phyloP scores from a whole-genome alignment of 2,888 invertebrate genomes.

The Drepanosiphum platanoidis region DNA sequence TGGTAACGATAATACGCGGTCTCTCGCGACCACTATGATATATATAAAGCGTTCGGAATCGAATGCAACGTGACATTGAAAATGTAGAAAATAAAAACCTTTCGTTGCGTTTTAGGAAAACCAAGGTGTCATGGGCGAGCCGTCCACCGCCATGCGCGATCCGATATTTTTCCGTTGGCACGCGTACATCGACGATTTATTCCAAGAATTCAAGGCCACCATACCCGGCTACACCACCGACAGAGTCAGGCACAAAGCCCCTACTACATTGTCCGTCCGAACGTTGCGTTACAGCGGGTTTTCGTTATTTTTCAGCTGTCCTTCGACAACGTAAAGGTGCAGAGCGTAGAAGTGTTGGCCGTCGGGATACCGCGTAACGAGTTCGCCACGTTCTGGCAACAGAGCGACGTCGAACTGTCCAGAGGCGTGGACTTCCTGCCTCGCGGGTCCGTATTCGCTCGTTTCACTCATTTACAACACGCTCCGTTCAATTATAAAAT shows the following conservation, averaged over 20 bases:
- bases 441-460: conserved; percentile 77
- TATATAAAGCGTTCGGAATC: too few relatives aligned
- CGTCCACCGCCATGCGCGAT: conserved; percentile 87
- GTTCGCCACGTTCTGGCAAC: conserved; percentile 81
- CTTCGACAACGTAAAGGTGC: conserved; percentile 74
- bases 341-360: conserved; percentile 71
- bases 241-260: too few relatives aligned
- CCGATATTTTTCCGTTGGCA: conserved; percentile 90
- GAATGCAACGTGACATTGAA: background rate
- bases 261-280: too few relatives aligned
- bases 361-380: conserved; percentile 71
- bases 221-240: conserved; percentile 76
- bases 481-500: conserved; percentile 74
- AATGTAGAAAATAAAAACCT: too few relatives aligned
- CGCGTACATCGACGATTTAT: conserved; percentile 80
- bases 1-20: conserved; percentile 73
- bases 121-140: conserved; percentile 84
- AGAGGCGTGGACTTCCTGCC: conserved; percentile 86
- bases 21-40: background rate
- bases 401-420: conserved; percentile 79
- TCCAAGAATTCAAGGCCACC: conserved; percentile 78
- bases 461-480: conserved; percentile 83
- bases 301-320: conserved; percentile 70
- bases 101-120: conserved; percentile 72
- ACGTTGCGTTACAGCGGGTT: background rate